A percentile compares a stretch with the other conserved stretches of the same genome.
Evolutionary conservation across 2,888 invertebrate species (phyloP).

Genomic region (Lasioglossum marginatum): DNA sequence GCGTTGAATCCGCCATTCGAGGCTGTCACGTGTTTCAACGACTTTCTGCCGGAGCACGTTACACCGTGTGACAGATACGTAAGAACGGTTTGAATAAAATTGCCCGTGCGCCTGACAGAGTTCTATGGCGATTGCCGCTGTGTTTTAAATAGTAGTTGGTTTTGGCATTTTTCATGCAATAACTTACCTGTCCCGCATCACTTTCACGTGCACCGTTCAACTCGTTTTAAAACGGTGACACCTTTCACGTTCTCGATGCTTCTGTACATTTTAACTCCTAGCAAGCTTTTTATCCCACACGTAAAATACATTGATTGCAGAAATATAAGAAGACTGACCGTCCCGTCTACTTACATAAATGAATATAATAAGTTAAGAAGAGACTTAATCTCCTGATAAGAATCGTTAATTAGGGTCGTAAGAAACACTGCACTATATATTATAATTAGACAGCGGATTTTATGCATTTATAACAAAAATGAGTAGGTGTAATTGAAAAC

Average conservation of each 20-base stretch:
- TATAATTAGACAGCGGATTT: too few species aligned
- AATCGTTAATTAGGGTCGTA: too few species aligned
- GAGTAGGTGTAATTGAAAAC: too few species aligned
- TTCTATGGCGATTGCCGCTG: neutral
- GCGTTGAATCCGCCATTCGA: neutral
- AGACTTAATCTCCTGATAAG: too few species aligned
- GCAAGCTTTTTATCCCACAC: too few species aligned
- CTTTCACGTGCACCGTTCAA: neutral
- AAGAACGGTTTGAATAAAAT: conserved; percentile 5
- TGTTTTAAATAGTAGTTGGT: neutral
- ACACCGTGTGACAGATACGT: neutral
- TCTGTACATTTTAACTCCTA: neutral
- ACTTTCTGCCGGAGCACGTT: conserved; percentile 5
- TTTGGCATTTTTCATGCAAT: neutral
- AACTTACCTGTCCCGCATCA: neutral
- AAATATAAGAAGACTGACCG: too few species aligned
- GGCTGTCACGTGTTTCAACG: neutral
- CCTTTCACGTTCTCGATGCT: neutral
- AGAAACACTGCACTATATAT: too few species aligned
- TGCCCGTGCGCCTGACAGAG: neutral
- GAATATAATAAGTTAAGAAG: too few species aligned
- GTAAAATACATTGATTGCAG: too few species aligned
- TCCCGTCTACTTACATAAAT: too few species aligned
- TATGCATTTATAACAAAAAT: too few species aligned
- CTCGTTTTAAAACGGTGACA: neutral